Evolutionary conservation across 1,140 invertebrate genomes (phyloP).

Genomic region (Yoshiicerus persimilis): DNA sequence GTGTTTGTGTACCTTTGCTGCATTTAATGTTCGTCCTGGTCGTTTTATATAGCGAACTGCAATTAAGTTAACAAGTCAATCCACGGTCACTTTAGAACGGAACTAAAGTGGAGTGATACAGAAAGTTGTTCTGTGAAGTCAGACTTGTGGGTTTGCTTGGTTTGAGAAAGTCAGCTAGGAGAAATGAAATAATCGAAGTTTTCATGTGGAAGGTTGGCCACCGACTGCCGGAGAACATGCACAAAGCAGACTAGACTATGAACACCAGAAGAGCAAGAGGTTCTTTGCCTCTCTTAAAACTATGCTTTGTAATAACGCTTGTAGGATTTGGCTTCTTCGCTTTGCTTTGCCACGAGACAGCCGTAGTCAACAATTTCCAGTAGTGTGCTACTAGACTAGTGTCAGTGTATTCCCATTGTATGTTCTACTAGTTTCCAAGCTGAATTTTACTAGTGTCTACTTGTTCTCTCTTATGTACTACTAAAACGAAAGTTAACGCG

Average conservation of each 20-base stretch:
- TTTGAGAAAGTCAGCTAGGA: neutral
- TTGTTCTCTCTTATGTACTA: neutral
- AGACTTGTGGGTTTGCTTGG: neutral
- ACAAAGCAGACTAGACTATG: neutral
- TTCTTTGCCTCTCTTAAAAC: neutral
- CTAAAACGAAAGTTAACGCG: neutral
- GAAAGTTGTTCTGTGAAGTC: neutral
- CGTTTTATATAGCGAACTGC: neutral
- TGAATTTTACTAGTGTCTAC: neutral
- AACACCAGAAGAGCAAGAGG: neutral
- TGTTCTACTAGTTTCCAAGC: neutral
- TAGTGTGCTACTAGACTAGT: neutral
- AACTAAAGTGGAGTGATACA: neutral
- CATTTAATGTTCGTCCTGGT: neutral
- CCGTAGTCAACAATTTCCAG: neutral
- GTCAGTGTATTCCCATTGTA: neutral
- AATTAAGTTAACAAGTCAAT: neutral
- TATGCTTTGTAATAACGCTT: neutral
- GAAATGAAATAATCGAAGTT: neutral
- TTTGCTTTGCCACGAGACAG: neutral
- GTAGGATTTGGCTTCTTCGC: neutral
- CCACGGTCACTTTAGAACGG: neutral
- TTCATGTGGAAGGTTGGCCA: conserved; percentile 1
- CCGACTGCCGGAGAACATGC: neutral
- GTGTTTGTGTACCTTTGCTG: neutral